Base-by-base conservation (phyloP, 2,797 vertebrate species). In the Hemitrygon akajei region DNA sequence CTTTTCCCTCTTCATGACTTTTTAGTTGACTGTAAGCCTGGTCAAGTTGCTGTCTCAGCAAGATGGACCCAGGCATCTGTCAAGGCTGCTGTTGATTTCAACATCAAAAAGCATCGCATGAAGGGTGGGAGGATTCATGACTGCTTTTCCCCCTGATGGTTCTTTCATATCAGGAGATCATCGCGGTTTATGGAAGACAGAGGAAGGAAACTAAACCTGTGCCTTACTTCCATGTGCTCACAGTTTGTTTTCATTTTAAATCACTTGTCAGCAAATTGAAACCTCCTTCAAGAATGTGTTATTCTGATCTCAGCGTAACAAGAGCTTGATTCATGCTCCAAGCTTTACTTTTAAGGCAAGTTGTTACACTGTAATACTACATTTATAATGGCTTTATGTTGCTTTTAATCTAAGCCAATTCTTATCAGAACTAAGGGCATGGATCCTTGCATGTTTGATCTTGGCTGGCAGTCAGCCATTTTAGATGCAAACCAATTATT, bases 181-280 rank as follows among this genome's bases (percentile, higher is more conserved):
- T 34, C 63, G 30, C 20, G 1, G 60, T 22, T 37, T 34, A 69
- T 69, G 18, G n/a, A 89, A 37, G 58, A n/a, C 11, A 11, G n/a
- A 37, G 60, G 63, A 89, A 89, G n/a, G 60, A 69, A 69, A 89
- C n/a, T 20, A 89, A 37, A n/a, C 14, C 63, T 34, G 20, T 69
- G 86, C 66, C n/a, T 89, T 69, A 69, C 63, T 69, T 27, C 86
- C 34, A 34, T 18, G 18, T 34, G n/a, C 16, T 89, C 18, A n/a
- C 34, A 66, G 60, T 89, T 89, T 34, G 86, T n/a, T 89, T 89
- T 30, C 34, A 66, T 89, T 63, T 66, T 89, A n/a, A 89, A 69
- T 89, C 60, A 66, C 66, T 37, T 89, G n/a, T 89, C 86, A 69
- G 63, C n/a, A 66, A 89, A 89, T 89, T 89, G 60, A 89, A 89